Conservation (phyloP, 2,888 invertebrate species). For the Alsophila aescularia region DNA sequence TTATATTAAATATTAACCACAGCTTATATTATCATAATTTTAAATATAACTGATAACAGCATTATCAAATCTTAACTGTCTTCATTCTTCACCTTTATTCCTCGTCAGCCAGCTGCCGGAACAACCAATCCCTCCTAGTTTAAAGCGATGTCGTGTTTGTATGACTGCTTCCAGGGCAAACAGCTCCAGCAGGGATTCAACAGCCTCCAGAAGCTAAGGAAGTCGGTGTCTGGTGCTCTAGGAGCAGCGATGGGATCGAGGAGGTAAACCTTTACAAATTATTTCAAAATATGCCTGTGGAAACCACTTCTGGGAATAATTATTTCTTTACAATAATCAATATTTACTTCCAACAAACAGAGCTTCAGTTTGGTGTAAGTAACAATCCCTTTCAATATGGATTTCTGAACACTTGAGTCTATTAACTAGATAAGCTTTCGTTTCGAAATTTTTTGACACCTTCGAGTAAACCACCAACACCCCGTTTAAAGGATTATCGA, state of each 20-base stretch:
- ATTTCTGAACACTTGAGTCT: no score
- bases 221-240: constrained; percentile 87
- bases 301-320: no score
- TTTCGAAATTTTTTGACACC: no score
- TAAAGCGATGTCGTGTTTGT: constrained; percentile 83
- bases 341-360: no score
- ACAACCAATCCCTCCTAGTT: constrained; percentile 67
- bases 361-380: no score
- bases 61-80: constrained; percentile 1
- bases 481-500: no score
- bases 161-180: constrained; percentile 82
- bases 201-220: constrained; percentile 88
- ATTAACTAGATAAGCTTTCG: no score
- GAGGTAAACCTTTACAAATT: constrained; percentile 36
- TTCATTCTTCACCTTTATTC: constrained; percentile 63
- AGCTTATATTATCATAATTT: neutral
- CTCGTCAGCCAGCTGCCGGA: constrained; percentile 61
- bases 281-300: neutral
- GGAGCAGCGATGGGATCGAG: constrained; percentile 80
- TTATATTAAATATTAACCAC: no score
- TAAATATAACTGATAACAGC: neutral
- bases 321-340: no score
- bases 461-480: no score
- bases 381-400: no score
- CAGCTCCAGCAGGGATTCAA: constrained; percentile 84